phyloP scores from a whole-genome alignment of 2,888 invertebrate species.

The Latheticus oryzae region DNA sequence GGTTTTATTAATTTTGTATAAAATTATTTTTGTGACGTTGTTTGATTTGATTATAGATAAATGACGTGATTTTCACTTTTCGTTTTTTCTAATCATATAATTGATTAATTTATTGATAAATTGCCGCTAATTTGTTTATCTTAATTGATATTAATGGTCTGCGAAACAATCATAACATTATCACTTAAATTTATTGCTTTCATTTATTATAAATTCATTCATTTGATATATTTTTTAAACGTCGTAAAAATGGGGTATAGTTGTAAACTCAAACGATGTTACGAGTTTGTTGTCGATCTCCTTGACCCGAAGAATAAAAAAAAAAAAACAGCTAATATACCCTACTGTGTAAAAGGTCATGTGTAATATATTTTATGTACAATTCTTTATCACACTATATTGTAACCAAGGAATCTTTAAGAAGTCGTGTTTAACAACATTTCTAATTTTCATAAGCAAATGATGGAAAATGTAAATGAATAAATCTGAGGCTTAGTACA shows the following conservation, averaged over 20 bases:
- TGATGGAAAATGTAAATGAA: constrained; percentile 16
- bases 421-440: background rate
- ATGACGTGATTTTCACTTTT: constrained; percentile 15
- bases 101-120: constrained; percentile 18
- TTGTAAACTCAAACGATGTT: background rate
- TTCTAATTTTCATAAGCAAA: constrained; percentile 20
- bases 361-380: constrained; percentile 6
- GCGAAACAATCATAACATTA: constrained; percentile 22
- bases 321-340: constrained; percentile 7
- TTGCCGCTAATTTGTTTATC: constrained; percentile 25
- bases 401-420: background rate
- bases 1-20: constrained; percentile 36
- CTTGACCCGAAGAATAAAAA: constrained; percentile 23
- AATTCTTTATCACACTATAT: constrained; percentile 1
- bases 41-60: background rate
- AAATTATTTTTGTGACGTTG: background rate
- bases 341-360: constrained; percentile 18
- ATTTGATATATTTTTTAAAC: background rate
- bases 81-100: constrained; percentile 4
- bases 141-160: constrained; percentile 34
- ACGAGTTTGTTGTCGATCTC: constrained; percentile 3
- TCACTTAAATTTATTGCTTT: constrained; percentile 21
- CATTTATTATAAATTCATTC: constrained; percentile 1
- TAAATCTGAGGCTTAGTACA: constrained; percentile 24
- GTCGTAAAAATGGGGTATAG: background rate